These are phyloP conservation scores for Drosophila hydei DNA, from an alignment of 1,140 invertebrate genomes.

Conservation along the genomic window DNA sequence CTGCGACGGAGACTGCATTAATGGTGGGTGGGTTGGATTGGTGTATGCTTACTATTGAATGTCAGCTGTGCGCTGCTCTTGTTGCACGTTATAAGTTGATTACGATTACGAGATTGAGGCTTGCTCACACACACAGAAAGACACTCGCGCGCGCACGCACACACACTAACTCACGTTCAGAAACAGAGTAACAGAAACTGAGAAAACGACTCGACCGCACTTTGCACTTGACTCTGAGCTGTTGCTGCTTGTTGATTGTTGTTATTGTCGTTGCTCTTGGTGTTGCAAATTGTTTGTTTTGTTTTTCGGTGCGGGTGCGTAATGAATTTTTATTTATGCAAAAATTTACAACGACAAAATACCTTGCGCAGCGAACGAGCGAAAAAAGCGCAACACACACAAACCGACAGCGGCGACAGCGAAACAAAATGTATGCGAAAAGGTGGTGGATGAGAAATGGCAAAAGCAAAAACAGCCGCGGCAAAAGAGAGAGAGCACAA, in stretches of 20 bases:
- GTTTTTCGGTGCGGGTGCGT: constrained; percentile 23
- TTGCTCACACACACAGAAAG: constrained; percentile 28
- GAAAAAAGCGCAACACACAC: constrained; percentile 58
- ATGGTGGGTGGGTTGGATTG: background rate
- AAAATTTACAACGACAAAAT: constrained; percentile 67
- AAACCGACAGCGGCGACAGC: constrained; percentile 59
- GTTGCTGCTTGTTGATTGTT: constrained; percentile 22
- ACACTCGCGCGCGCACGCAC: constrained; percentile 18
- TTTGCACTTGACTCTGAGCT: constrained; percentile 47
- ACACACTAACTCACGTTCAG: background rate
- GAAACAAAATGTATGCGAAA: constrained; percentile 52
- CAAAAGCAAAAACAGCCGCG: constrained; percentile 30
- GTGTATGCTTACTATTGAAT: constrained; percentile 45
- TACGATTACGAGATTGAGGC: constrained; percentile 45
- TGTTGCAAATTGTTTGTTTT: constrained; percentile 20
- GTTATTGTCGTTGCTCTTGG: constrained; percentile 11
- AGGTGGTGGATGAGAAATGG: constrained; percentile 54
- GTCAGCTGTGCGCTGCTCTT: constrained; percentile 52
- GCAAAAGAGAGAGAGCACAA: constrained; percentile 4
- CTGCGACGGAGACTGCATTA: constrained; percentile 36
- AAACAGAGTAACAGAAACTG: constrained; percentile 15
- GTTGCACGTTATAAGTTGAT: constrained; percentile 53
- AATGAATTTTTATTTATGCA: constrained; percentile 65
- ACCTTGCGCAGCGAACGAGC: constrained; percentile 58
- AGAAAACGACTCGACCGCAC: constrained; percentile 13